Conservation (phyloP, 1,140 invertebrate species). For the Aphaenogaster ashmeadi region DNA sequence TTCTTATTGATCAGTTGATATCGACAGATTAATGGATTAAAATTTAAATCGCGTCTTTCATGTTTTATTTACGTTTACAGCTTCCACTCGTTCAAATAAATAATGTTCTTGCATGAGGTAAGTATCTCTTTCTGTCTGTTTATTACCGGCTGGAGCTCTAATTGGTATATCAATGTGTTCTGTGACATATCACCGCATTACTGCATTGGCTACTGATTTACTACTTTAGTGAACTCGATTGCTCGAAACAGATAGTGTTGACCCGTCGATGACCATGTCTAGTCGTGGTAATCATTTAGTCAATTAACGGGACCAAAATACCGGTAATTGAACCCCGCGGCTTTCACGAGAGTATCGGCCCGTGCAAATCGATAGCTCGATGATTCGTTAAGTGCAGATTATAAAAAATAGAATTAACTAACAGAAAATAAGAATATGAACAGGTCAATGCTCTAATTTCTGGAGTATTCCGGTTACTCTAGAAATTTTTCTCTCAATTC, state of each 20-base stretch:
- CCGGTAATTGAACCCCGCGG: slow-evolving; percentile 19
- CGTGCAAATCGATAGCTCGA: neutral
- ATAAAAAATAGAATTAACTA: neutral
- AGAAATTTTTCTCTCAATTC: neutral
- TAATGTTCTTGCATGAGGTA: slow-evolving; percentile 10
- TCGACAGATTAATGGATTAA: neutral
- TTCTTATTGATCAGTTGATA: neutral
- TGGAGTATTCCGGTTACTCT: neutral
- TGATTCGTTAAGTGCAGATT: neutral
- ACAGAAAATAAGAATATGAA: neutral
- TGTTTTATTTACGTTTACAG: neutral
- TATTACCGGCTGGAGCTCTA: slow-evolving; percentile 11
- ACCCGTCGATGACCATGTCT: neutral
- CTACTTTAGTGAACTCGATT: slow-evolving; percentile 10
- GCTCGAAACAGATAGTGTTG: neutral
- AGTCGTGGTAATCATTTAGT: neutral
- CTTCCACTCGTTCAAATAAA: neutral
- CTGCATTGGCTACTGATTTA: neutral
- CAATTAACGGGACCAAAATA: slow-evolving; percentile 24
- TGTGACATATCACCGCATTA: slow-evolving; percentile 32
- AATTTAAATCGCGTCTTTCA: neutral
- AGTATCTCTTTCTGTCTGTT: neutral
- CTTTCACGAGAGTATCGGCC: neutral
- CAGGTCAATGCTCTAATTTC: neutral
- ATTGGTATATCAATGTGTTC: slow-evolving; percentile 14